A percentile compares a stretch with the other conserved stretches of the same genome.
Conservation (phyloP, 2,113 vertebrate species). For the Hypanus sabinus region DNA sequence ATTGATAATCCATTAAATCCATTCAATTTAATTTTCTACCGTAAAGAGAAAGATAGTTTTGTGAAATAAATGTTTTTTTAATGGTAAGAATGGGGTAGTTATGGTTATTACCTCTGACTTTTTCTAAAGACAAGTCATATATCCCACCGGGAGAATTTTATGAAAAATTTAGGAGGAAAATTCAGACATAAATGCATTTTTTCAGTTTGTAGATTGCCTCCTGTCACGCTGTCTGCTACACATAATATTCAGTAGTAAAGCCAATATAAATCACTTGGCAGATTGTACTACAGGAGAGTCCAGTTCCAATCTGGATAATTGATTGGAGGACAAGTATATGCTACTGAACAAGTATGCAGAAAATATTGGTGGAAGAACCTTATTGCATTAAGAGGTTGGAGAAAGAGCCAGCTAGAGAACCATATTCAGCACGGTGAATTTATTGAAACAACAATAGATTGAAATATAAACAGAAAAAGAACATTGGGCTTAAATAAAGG, state of each 20-base stretch:
- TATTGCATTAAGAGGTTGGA: not conserved
- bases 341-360: not conserved
- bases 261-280: conserved; percentile 61
- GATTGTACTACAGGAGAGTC: conserved; percentile 1
- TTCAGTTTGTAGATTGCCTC: conserved; percentile 52
- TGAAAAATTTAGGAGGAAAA: conserved; percentile 85
- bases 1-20: conserved; percentile 73
- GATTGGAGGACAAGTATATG: conserved; percentile 14
- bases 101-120: conserved; percentile 70
- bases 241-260: conserved; percentile 51
- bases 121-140: conserved; percentile 66
- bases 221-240: conserved; percentile 66
- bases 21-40: conserved; percentile 61
- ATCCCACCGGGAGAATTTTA: conserved; percentile 75
- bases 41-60: conserved; percentile 53
- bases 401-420: not conserved
- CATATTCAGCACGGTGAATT: not conserved
- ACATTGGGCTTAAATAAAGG: not conserved
- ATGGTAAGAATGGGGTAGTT: conserved; percentile 60
- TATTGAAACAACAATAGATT: not conserved
- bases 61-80: conserved; percentile 72
- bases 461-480: not conserved
- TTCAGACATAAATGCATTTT: conserved; percentile 67
- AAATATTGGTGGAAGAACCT: not conserved
- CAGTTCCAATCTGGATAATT: conserved; percentile 5